Percentiles rank a stretch among this genome's conserved stretches.
Conservation (phyloP, 1,140 invertebrate genomes). For the Hesperophylax magnus region DNA sequence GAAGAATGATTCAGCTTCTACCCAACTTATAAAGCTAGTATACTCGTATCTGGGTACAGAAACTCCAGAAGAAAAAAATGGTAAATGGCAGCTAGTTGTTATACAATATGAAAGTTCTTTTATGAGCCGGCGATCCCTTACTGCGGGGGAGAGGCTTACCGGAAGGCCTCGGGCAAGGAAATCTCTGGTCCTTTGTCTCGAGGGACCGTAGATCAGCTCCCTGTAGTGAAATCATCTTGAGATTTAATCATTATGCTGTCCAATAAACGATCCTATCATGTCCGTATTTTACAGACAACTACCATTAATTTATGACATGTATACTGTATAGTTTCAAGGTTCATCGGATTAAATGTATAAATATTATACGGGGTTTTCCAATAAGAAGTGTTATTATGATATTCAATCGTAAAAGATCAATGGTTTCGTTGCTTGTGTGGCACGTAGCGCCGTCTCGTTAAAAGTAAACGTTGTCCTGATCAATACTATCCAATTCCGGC, state of each 20-base stretch:
- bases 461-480: too few species aligned
- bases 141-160: background rate
- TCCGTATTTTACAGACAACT: too few species aligned
- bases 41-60: background rate
- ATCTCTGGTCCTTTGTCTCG: conserved; percentile 21
- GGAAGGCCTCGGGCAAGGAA: conserved; percentile 4
- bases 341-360: too few species aligned
- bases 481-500: too few species aligned
- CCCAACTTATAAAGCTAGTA: background rate
- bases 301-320: too few species aligned
- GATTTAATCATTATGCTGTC: conserved; percentile 3
- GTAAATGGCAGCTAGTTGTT: conserved; percentile 2
- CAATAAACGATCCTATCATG: background rate
- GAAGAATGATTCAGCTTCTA: background rate
- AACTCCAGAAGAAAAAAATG: background rate
- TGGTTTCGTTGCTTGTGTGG: too few species aligned
- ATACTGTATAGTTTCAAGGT: too few species aligned
- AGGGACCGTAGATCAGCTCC: conserved; percentile 22
- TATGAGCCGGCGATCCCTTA: background rate
- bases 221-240: conserved; percentile 5
- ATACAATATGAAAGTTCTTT: conserved; percentile 15
- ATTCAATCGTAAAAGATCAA: too few species aligned
- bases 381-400: too few species aligned
- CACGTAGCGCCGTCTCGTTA: too few species aligned
- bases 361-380: too few species aligned